These are phyloP conservation scores for Bemisia tabaci DNA, from an alignment of 1,140 invertebrate species.

Conservation along the genomic window DNA sequence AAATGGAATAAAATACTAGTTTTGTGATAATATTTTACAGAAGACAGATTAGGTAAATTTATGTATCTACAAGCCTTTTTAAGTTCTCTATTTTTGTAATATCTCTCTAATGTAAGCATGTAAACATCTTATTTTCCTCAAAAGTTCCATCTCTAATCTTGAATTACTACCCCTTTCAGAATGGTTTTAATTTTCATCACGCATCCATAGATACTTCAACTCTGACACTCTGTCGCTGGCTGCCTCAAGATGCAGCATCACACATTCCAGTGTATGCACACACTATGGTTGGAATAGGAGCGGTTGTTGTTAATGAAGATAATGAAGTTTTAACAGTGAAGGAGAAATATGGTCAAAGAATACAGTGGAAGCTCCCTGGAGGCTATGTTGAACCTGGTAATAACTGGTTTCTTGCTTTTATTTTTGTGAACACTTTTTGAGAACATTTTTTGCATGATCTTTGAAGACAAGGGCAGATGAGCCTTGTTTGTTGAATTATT, in stretches of 20 bases:
- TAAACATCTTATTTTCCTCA: conserved; percentile 8
- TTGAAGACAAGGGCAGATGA: too few relatives aligned
- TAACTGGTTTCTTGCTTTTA: not conserved
- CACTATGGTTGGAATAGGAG: conserved; percentile 77
- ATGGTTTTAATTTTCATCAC: conserved; percentile 79
- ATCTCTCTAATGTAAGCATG: too few relatives aligned
- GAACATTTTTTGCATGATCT: not conserved
- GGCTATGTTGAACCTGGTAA: conserved; percentile 75
- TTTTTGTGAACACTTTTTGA: not conserved
- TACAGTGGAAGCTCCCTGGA: conserved; percentile 79
- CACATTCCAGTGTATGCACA: conserved; percentile 71
- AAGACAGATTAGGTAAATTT: not conserved
- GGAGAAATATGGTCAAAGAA: conserved; percentile 9
- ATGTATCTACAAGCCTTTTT: not conserved
- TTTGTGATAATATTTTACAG: not conserved
- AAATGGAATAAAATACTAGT: not conserved
- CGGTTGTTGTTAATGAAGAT: conserved; percentile 46
- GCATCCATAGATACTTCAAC: conserved; percentile 44
- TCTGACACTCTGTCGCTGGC: conserved; percentile 68
- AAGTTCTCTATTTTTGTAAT: too few relatives aligned
- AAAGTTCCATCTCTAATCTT: not conserved
- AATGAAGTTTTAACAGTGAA: conserved; percentile 15
- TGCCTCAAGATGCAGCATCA: conserved; percentile 43
- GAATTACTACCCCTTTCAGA: conserved; percentile 30
- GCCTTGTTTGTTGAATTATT: too few relatives aligned